Evolutionary conservation across 2,113 vertebrate species (phyloP).

Genomic region (Alouatta palliata): DNA sequence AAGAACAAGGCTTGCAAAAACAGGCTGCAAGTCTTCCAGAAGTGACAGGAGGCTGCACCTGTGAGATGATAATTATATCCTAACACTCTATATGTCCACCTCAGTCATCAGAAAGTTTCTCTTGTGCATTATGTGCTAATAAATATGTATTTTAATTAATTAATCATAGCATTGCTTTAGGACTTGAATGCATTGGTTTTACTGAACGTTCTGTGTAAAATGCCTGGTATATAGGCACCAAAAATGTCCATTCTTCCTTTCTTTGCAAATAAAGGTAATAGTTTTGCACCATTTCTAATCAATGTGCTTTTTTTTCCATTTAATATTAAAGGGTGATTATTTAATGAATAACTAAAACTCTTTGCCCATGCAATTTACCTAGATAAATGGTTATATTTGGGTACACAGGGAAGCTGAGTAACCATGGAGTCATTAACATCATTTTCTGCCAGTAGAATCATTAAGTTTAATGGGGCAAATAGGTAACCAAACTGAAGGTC

Average conservation of each 20-base stretch:
- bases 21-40: background rate
- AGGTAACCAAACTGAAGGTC: background rate
- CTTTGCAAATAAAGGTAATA: background rate
- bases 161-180: background rate
- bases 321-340: background rate
- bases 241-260: background rate
- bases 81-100: background rate
- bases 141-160: background rate
- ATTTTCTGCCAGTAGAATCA: background rate
- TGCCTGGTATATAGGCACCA: background rate
- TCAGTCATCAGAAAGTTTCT: background rate
- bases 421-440: background rate
- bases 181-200: background rate
- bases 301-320: background rate
- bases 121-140: background rate
- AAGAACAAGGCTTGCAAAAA: background rate
- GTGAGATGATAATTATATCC: rapidly evolving
- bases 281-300: background rate
- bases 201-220: background rate
- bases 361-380: background rate
- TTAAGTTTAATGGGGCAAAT: background rate
- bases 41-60: background rate
- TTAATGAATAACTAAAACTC: background rate
- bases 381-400: background rate
- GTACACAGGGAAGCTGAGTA: background rate